phyloP scores from a whole-genome alignment of 1,140 invertebrate species.

The Aphelenchoides fujianensis region DNA sequence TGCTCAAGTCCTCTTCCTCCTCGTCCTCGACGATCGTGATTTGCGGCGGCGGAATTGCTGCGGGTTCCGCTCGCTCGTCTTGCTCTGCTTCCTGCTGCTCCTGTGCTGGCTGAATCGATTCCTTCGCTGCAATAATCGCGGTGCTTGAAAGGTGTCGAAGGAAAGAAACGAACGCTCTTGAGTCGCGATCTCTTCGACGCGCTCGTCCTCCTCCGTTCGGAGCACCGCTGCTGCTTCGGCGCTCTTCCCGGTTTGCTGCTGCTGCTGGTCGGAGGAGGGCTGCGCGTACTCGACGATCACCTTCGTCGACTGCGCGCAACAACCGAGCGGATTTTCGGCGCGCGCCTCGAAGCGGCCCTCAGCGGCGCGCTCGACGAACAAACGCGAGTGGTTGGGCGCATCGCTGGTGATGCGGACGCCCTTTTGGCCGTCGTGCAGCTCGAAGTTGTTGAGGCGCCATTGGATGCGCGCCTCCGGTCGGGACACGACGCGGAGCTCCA shows the following conservation, averaged over 20 bases:
- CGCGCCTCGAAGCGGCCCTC: slow-evolving; percentile 37
- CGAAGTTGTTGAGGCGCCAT: slow-evolving; percentile 3
- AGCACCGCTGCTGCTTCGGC: too few species aligned
- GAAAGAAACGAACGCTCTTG: too few species aligned
- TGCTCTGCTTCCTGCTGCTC: neutral
- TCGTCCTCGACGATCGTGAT: too few species aligned
- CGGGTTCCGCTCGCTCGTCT: neutral
- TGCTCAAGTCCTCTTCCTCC: slow-evolving; percentile 7
- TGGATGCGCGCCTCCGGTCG: slow-evolving; percentile 12
- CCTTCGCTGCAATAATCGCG: too few species aligned
- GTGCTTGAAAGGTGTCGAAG: too few species aligned
- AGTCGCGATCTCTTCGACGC: too few species aligned
- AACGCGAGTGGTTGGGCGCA: slow-evolving; percentile 31
- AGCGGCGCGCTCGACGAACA: slow-evolving; percentile 28
- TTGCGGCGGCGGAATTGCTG: too few species aligned
- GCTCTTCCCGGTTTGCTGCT: neutral
- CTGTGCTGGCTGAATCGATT: too few species aligned
- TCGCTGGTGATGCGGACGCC: slow-evolving; percentile 29
- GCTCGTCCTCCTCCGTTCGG: too few species aligned
- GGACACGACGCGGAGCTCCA: slow-evolving; percentile 18
- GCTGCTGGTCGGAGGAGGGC: neutral
- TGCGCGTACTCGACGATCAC: slow-evolving; percentile 38
- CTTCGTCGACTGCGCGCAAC: slow-evolving; percentile 33
- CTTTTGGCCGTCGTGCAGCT: slow-evolving; percentile 11
- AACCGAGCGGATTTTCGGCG: slow-evolving; percentile 37